Evolutionary conservation across 2,888 invertebrate genomes (phyloP).

Genomic region (Diploptera punctata): DNA sequence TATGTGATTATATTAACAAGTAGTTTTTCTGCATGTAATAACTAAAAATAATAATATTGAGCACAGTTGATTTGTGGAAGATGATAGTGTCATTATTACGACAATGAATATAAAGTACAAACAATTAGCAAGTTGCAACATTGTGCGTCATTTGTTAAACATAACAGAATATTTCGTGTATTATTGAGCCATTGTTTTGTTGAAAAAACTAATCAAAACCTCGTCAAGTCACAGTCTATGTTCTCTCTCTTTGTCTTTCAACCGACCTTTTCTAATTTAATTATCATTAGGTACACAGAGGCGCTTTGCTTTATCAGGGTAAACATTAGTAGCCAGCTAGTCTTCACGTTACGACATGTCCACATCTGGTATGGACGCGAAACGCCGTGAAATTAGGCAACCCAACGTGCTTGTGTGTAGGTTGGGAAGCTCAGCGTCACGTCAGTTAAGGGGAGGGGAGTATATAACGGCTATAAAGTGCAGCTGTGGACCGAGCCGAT

Average conservation of each 20-base stretch:
- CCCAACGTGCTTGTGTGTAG: constrained; percentile 9
- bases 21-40: no score
- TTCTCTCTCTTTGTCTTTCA: not conserved
- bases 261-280: not conserved
- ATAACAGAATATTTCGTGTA: no score
- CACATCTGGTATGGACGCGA: constrained; percentile 14
- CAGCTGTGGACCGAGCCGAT: constrained; percentile 22
- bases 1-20: no score
- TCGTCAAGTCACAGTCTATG: not conserved
- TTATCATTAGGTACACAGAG: not conserved
- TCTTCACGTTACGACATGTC: constrained; percentile 9
- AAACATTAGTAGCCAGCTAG: constrained; percentile 3
- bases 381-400: constrained; percentile 28
- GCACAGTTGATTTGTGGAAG: no score
- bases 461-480: constrained; percentile 20
- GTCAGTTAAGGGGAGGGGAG: constrained; percentile 11
- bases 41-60: no score
- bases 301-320: no score
- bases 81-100: no score
- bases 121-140: no score
- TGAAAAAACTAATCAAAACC: not conserved
- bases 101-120: no score
- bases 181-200: no score
- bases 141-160: no score
- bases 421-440: constrained; percentile 12